A percentile compares a stretch with the other conserved stretches of the same genome.
Evolutionary conservation across 2,888 invertebrate genomes (phyloP).

Genomic region (Xiphydria camelus): DNA sequence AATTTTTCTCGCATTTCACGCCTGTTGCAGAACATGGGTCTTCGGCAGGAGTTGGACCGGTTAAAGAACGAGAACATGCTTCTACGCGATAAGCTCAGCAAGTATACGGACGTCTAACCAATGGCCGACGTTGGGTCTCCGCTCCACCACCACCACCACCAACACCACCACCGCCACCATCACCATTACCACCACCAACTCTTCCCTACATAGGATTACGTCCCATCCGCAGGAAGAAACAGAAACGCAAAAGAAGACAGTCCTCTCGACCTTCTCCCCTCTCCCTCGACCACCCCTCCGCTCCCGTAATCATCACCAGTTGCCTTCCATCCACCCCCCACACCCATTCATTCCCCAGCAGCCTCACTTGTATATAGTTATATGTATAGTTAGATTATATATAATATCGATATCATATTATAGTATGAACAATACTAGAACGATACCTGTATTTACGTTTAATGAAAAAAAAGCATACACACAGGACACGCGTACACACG

Average conservation of each 20-base stretch:
- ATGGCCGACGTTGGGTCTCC: slow-evolving; percentile 35
- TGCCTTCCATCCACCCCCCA: slow-evolving; percentile 15
- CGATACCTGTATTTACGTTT: slow-evolving; percentile 14
- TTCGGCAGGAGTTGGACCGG: slow-evolving; percentile 87
- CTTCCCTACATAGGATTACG: slow-evolving; percentile 7
- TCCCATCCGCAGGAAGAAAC: slow-evolving; percentile 6
- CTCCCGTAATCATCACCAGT: not conserved
- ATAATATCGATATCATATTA: slow-evolving; percentile 27
- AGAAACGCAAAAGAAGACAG: slow-evolving; percentile 13
- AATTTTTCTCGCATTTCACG: not conserved
- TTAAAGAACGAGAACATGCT: slow-evolving; percentile 90
- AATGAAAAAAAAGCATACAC: not conserved
- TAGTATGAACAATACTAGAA: slow-evolving; percentile 33
- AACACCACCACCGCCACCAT: no score
- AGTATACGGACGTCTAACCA: slow-evolving; percentile 81
- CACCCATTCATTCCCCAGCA: slow-evolving; percentile 18
- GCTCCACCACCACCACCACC: no score
- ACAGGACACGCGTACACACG: not conserved
- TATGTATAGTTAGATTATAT: slow-evolving; percentile 57
- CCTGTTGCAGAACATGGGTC: slow-evolving; percentile 76
- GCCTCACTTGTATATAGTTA: slow-evolving; percentile 55
- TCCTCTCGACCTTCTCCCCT: slow-evolving; percentile 8
- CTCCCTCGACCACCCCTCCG: slow-evolving; percentile 7
- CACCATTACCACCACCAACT: not conserved
- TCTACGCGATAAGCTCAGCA: slow-evolving; percentile 85